phyloP scores from a whole-genome alignment of 1,140 invertebrate species.

The Brachionus asplanchnoidis region DNA sequence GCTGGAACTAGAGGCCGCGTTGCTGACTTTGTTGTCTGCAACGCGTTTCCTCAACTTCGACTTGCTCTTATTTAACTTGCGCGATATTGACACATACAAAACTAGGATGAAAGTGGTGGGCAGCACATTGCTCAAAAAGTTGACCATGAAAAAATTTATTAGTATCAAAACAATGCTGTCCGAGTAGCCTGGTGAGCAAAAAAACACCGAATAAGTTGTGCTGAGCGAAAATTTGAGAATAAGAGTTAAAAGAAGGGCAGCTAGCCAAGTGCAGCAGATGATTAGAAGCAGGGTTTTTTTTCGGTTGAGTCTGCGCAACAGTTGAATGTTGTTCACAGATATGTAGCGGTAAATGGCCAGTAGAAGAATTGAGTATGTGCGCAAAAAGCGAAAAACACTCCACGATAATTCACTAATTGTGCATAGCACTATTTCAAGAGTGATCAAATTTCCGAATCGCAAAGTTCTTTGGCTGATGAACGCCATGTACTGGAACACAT shows the following conservation, averaged over 20 bases:
- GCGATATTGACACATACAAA: neutral
- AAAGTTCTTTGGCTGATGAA: neutral
- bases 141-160: neutral
- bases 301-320: neutral
- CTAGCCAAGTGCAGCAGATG: neutral
- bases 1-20: neutral
- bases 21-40: neutral
- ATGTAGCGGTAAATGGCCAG: neutral
- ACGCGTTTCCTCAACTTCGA: neutral
- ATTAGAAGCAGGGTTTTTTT: neutral
- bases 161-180: neutral
- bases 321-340: neutral
- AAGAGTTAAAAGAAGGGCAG: neutral
- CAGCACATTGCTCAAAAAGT: neutral
- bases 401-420: neutral
- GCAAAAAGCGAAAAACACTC: neutral
- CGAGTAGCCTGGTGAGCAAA: conserved; percentile 12
- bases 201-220: neutral
- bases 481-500: neutral
- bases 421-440: neutral
- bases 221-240: neutral
- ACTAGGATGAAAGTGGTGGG: neutral
- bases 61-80: neutral
- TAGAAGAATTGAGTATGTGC: neutral
- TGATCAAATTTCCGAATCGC: neutral